Percentiles rank a stretch among this genome's conserved stretches.
Conservation (phyloP, 2,797 vertebrate species). For the Clamator glandarius region DNA sequence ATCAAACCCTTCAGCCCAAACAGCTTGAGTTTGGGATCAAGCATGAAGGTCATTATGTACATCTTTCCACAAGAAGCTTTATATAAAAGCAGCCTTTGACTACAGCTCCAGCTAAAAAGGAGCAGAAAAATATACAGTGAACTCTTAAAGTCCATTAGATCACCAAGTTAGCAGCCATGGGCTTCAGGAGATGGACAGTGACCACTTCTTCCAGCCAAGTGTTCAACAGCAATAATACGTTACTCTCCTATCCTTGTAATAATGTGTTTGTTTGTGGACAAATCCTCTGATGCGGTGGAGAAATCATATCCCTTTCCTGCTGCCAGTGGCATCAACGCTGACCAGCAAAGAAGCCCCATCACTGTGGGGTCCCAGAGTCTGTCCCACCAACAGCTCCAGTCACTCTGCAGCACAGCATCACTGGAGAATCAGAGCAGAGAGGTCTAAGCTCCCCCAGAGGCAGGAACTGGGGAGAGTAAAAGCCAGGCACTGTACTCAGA, state of each 20-base stretch:
- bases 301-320: neutral
- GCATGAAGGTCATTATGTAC: neutral
- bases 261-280: neutral
- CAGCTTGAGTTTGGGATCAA: neutral
- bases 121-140: neutral
- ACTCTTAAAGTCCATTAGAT: neutral
- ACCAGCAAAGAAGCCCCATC: neutral
- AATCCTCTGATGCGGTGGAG: neutral
- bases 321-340: fast-evolving
- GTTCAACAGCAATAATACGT: neutral
- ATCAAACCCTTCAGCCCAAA: no score
- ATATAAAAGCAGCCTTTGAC: neutral
- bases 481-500: no score
- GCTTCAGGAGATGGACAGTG: neutral
- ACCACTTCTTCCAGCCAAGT: neutral
- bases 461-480: neutral
- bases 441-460: neutral
- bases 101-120: neutral
- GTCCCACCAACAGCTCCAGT: fast-evolving
- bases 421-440: neutral
- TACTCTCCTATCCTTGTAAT: neutral
- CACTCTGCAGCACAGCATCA: fast-evolving
- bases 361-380: neutral
- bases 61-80: neutral
- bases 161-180: neutral